Evolutionary conservation across 2,797 vertebrate genomes (phyloP), one percentile per base, ranked within the genome.

Genomic region (Sebastiscus tertius): DNA sequence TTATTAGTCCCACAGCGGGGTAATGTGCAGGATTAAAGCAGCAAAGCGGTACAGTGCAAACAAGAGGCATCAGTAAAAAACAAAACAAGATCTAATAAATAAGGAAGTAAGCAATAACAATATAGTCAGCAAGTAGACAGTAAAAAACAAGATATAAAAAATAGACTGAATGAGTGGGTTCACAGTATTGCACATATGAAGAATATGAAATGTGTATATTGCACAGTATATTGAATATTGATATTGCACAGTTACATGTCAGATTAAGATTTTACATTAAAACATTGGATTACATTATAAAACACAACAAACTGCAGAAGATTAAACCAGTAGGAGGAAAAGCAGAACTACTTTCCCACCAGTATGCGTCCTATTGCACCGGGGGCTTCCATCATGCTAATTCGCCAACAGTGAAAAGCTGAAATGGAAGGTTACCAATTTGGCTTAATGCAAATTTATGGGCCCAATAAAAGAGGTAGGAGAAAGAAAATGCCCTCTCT

Each of bases 391-490:
- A 76, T 66, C 65, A 60, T 24, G 27, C 42, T 66, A 60, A 70
- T 73, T 79, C 39, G 39, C 70, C 72, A 72, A 64, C 26, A 20
- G 16, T 83, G 29, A 83, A 89, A 93, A 86, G 18, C 66, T 82
- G 59, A 91, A 86, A 72, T 85, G 82, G 82, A 91, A 39, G 22
- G 88, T 92, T 81, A 90, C 87, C 87, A 84, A 54, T 82, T 87
- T 84, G 74, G 75, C 75, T 88, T 78, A 68, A 67, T 70, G 71
- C 26, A 81, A 75, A 87, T 91, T 94, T 94, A 95, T 84, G 73
- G 74, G 76, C 58, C 79, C 89, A 91, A 89, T 94, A 94, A 95
- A 94, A 91, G 49, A 79, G 52, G 56, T 27, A 10, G 79, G 22
- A 58, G 73, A 42, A 61, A 64, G 75, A 72, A 80, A 64, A 60